Conservation (phyloP, 1,140 invertebrate genomes). For the Bilobella aurantiaca region DNA sequence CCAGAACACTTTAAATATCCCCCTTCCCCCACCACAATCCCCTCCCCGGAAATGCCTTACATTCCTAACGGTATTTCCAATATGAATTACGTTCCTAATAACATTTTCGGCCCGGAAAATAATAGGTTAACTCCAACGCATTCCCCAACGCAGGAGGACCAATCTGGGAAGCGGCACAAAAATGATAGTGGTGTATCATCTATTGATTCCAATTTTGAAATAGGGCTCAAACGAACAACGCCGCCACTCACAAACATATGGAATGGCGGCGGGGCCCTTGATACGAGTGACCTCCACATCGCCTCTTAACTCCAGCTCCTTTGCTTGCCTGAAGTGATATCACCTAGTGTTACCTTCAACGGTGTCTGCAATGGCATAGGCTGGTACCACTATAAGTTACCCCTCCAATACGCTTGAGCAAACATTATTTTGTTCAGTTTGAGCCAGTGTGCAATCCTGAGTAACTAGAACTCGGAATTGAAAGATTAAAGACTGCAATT, state of each 20-base stretch:
- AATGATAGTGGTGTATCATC: conserved; percentile 33
- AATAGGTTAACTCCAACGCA: neutral
- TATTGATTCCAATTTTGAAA: conserved; percentile 11
- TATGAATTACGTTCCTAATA: conserved; percentile 24
- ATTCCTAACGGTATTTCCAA: conserved; percentile 11
- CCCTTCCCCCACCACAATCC: neutral
- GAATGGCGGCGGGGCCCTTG: neutral
- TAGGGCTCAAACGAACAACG: neutral
- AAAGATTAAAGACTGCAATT: too few species aligned
- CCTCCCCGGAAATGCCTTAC: neutral
- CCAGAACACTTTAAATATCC: neutral
- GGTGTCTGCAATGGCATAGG: too few species aligned
- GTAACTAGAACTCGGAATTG: too few species aligned
- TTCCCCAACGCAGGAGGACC: neutral
- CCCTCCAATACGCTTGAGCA: too few species aligned
- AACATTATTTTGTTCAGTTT: too few species aligned
- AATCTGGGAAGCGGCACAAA: conserved; percentile 24
- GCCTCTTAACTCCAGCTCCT: neutral
- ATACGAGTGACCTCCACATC: neutral
- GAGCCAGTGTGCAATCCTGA: too few species aligned
- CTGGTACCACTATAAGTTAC: too few species aligned
- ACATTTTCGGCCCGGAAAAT: neutral
- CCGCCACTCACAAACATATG: neutral
- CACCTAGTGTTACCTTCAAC: too few species aligned
- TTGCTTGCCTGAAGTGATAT: too few species aligned